A percentile compares a stretch with the other conserved stretches of the same genome.
Conservation (phyloP, 2,888 invertebrate genomes). For the Lamellibrachia columna region DNA sequence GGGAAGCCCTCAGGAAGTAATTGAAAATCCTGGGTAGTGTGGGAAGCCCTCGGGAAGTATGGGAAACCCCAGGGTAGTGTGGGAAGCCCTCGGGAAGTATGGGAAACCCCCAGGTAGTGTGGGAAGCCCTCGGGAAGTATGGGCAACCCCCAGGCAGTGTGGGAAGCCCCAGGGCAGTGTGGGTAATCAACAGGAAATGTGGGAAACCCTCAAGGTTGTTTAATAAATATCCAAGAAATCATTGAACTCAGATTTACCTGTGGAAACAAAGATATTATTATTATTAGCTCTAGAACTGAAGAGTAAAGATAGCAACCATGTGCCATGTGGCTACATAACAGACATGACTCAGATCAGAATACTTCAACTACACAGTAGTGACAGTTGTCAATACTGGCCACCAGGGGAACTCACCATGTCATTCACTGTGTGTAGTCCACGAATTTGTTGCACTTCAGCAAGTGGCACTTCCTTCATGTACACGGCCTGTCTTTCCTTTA, state of each 20-base stretch:
- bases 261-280: background rate
- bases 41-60: too few species aligned
- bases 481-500: constrained; percentile 31
- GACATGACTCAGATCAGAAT: background rate
- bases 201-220: background rate
- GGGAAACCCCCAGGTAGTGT: too few species aligned
- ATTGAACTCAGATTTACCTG: too few species aligned
- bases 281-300: too few species aligned
- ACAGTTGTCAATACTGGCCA: background rate
- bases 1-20: too few species aligned
- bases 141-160: too few species aligned
- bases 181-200: background rate
- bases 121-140: too few species aligned
- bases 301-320: too few species aligned
- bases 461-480: constrained; percentile 38
- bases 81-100: too few species aligned
- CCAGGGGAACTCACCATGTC: constrained; percentile 40
- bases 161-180: background rate
- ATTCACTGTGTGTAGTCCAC: constrained; percentile 36
- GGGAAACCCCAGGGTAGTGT: too few species aligned
- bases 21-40: too few species aligned
- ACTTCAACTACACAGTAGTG: background rate
- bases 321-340: too few species aligned
- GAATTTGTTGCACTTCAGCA: constrained; percentile 37
- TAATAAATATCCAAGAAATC: background rate